phyloP scores from a whole-genome alignment of 2,797 vertebrate species.

The Crocidura indochinensis region DNA sequence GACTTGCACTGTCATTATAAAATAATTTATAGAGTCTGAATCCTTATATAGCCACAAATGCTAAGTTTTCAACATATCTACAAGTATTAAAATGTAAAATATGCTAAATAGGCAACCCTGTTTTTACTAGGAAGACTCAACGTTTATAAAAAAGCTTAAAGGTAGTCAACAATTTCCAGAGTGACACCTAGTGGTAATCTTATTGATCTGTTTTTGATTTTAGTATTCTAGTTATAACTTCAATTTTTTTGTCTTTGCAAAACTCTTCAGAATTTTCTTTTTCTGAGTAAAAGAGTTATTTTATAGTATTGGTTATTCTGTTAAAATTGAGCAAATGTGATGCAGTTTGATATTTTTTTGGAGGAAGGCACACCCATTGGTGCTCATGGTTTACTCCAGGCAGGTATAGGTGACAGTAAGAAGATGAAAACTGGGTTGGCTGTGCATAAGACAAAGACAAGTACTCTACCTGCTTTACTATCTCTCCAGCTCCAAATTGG shows the following conservation, averaged over 20 bases:
- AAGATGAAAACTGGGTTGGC: no score
- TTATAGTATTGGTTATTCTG: constrained; percentile 24
- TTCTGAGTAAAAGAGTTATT: constrained; percentile 33
- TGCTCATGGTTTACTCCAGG: no score
- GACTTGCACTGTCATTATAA: constrained; percentile 48
- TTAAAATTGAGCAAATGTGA: constrained; percentile 30
- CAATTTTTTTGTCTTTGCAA: constrained; percentile 66
- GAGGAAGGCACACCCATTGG: no score
- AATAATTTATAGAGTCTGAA: constrained; percentile 9
- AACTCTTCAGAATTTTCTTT: constrained; percentile 59
- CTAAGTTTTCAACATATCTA: constrained; percentile 56
- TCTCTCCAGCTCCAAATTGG: no score
- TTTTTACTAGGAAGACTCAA: constrained; percentile 49
- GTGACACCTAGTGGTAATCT: constrained; percentile 88
- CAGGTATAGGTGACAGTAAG: no score
- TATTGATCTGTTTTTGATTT: constrained; percentile 64
- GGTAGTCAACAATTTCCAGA: constrained; percentile 67
- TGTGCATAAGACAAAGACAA: no score
- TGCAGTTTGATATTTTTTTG: neutral
- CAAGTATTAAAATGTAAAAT: constrained; percentile 7
- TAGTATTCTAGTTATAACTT: constrained; percentile 54
- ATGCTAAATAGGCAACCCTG: constrained; percentile 43
- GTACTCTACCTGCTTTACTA: no score
- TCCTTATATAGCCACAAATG: constrained; percentile 18
- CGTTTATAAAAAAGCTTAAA: constrained; percentile 36